Evolutionary conservation across 2,113 vertebrate species (phyloP).

Genomic region (Sakesphorus luctuosus): DNA sequence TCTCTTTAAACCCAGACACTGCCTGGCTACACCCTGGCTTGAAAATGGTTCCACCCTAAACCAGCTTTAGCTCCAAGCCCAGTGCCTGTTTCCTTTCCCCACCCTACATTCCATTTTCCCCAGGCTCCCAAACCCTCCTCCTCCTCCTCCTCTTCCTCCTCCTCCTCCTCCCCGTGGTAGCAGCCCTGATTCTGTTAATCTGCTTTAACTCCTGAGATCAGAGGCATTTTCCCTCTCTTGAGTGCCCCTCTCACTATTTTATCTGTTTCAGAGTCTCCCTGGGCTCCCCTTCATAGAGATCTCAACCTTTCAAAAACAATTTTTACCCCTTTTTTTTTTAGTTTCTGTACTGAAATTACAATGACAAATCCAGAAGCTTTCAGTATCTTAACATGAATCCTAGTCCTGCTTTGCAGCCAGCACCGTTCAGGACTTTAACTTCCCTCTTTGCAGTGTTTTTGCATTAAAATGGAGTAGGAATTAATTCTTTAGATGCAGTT

Average conservation of each 20-base stretch:
- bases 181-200: slow-evolving; percentile 73
- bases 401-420: neutral
- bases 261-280: neutral
- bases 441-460: neutral
- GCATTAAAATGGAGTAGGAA: neutral
- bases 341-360: neutral
- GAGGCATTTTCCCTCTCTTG: slow-evolving; percentile 69
- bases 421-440: neutral
- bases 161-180: slow-evolving; percentile 45
- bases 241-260: neutral
- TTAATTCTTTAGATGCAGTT: neutral
- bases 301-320: neutral
- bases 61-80: slow-evolving; percentile 85
- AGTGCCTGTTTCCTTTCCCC: slow-evolving; percentile 86
- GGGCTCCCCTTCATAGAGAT: neutral
- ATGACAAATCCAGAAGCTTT: neutral
- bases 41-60: slow-evolving; percentile 74
- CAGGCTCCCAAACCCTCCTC: slow-evolving; percentile 75
- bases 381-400: neutral
- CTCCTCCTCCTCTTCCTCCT: slow-evolving; percentile 66
- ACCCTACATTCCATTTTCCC: slow-evolving; percentile 89
- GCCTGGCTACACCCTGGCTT: slow-evolving; percentile 72
- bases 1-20: slow-evolving; percentile 26
- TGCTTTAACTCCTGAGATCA: slow-evolving; percentile 83
- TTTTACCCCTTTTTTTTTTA: neutral